Conservation (phyloP, 2,888 invertebrate species). For the Melanargia galathea region DNA sequence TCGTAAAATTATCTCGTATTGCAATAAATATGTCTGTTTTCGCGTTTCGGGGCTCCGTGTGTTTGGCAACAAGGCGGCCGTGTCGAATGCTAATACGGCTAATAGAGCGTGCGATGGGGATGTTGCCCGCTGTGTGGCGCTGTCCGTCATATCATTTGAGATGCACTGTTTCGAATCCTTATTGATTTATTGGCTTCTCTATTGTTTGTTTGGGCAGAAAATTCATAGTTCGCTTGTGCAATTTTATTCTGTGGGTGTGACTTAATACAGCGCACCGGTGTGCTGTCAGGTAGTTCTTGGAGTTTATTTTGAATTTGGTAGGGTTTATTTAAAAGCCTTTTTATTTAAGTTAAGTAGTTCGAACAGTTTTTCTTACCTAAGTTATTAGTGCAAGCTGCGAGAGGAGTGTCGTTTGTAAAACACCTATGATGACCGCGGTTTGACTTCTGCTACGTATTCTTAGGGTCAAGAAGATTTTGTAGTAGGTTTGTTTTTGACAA, state of each 20-base stretch:
- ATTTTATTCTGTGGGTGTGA: neutral
- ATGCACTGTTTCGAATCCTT: conserved; percentile 39
- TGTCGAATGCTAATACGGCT: conserved; percentile 73
- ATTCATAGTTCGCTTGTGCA: conserved; percentile 16
- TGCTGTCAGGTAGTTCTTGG: neutral
- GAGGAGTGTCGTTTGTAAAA: no score
- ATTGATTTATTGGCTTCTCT: conserved; percentile 44
- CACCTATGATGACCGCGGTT: no score
- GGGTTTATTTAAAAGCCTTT: no score
- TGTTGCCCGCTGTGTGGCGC: conserved; percentile 52
- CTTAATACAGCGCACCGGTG: neutral
- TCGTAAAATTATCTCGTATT: conserved; percentile 78
- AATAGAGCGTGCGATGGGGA: conserved; percentile 70
- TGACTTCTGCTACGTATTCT: no score
- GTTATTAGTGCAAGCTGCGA: no score
- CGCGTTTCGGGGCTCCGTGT: conserved; percentile 47
- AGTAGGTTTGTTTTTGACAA: no score
- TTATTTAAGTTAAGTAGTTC: no score
- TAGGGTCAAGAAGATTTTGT: no score
- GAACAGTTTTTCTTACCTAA: no score
- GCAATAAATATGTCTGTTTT: conserved; percentile 74
- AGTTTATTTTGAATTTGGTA: no score
- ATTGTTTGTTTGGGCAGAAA: conserved; percentile 31
- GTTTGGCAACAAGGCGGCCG: conserved; percentile 77
- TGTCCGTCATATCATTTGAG: conserved; percentile 50